Evolutionary conservation across 1,140 invertebrate genomes (phyloP).

Genomic region (Pentalonia nigronervosa): DNA sequence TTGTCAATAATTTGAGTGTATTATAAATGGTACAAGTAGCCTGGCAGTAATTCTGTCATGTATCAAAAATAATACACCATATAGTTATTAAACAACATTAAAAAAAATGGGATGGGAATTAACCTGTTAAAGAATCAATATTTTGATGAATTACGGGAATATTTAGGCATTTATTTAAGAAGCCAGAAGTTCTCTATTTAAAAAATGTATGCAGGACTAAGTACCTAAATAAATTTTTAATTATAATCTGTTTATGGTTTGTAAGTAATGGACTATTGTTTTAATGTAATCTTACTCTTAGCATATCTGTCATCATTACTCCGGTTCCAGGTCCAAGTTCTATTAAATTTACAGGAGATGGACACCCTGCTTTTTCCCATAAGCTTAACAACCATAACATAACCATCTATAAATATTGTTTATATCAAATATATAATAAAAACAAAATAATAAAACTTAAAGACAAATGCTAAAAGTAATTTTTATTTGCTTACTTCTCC

Average conservation of each 20-base stretch:
- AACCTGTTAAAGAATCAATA: too few species aligned
- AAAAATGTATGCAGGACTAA: too few species aligned
- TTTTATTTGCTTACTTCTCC: slow-evolving; percentile 76
- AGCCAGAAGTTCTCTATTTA: too few species aligned
- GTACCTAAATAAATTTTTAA: background rate
- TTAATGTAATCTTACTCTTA: slow-evolving; percentile 71
- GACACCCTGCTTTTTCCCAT: slow-evolving; percentile 80
- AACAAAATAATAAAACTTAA: background rate
- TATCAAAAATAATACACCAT: too few species aligned
- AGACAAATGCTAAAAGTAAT: background rate
- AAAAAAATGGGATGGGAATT: too few species aligned
- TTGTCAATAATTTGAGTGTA: too few species aligned
- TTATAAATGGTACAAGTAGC: too few species aligned
- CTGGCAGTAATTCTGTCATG: too few species aligned
- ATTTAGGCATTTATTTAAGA: too few species aligned
- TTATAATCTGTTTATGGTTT: background rate
- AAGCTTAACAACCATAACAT: slow-evolving; percentile 90
- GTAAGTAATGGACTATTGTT: background rate
- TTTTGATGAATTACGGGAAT: too few species aligned
- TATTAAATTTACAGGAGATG: slow-evolving; percentile 82
- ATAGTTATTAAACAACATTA: too few species aligned
- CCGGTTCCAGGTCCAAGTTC: slow-evolving; percentile 95
- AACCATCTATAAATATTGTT: slow-evolving; percentile 71
- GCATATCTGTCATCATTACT: slow-evolving; percentile 84
- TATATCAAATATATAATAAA: background rate